Conservation (phyloP, 1,140 invertebrate genomes). For the Drosophila truncata region DNA sequence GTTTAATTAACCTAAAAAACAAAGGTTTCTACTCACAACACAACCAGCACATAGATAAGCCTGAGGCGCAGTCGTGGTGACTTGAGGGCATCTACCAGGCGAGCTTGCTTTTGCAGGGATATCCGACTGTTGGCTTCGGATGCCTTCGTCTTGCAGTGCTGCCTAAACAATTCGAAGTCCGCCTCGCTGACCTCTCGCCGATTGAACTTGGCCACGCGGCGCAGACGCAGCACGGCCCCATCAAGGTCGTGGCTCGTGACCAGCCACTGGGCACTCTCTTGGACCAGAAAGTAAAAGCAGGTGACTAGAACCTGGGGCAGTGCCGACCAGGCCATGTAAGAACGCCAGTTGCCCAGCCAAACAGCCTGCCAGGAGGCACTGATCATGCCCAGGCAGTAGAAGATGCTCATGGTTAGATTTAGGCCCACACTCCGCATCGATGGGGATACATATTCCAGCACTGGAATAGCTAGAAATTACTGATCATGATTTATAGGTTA, state of each 20-base stretch:
- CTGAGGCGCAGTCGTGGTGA: slow-evolving; percentile 47
- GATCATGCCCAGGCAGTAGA: slow-evolving; percentile 86
- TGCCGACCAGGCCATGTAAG: slow-evolving; percentile 85
- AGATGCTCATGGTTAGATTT: slow-evolving; percentile 87
- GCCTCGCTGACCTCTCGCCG: slow-evolving; percentile 80
- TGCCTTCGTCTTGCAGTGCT: slow-evolving; percentile 44
- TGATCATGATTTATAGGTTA: slow-evolving; percentile 7
- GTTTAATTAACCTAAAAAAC: too few species aligned
- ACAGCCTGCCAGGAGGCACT: slow-evolving; percentile 86
- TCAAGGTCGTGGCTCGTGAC: slow-evolving; percentile 86
- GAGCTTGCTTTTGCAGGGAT: slow-evolving; percentile 66
- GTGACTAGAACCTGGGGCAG: slow-evolving; percentile 85
- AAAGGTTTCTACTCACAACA: slow-evolving; percentile 49
- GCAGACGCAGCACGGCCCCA: slow-evolving; percentile 86
- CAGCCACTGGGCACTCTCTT: slow-evolving; percentile 85
- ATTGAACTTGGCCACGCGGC: slow-evolving; percentile 87
- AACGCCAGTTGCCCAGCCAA: slow-evolving; percentile 85
- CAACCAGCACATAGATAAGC: slow-evolving; percentile 33
- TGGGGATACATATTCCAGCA: slow-evolving; percentile 87
- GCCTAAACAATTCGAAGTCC: slow-evolving; percentile 84
- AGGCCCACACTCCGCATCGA: slow-evolving; percentile 86
- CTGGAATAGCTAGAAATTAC: slow-evolving; percentile 69
- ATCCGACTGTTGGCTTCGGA: slow-evolving; percentile 17
- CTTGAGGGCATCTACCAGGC: slow-evolving; percentile 46
- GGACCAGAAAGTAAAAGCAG: slow-evolving; percentile 86